Base-by-base conservation (phyloP, 1,140 invertebrate genomes). In the Pseudomyrmex cubaensis region DNA sequence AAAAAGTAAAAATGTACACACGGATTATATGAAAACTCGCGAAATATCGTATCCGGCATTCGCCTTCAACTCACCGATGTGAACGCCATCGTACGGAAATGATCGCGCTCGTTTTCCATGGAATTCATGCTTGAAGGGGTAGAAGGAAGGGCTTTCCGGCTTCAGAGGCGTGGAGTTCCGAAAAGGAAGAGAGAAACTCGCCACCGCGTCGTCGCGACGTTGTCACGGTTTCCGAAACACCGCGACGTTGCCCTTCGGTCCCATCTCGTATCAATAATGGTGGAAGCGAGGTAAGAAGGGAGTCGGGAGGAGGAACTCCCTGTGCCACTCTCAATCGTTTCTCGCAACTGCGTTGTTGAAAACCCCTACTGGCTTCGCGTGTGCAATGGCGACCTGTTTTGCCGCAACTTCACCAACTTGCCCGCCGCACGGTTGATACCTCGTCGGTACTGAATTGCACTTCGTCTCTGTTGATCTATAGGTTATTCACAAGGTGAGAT, bases 41-140 rank as follows among this genome's bases (percentile, higher is more conserved):
- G 35, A 35, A 35, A 35, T 35, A 35, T 25, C 25, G 25, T 25
- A 25, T 25, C 35, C 35, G 7, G 5, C 35, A 35, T 7, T 35
- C 35, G 35, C 56, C 61, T 64, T 67, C 61, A 61, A 44, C 44
- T 63, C 25, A 62, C 72, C 72, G 80, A 83, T 56, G 57, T 83
- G 72, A 83, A 83, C 80, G 80, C 80, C 80, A 75, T 76, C 80
- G 52, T 46, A 83, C 80, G 80, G 80, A 76, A 83, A 64, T 20
- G 61, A 83, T 80, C 66, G 75, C 48, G 83, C 46, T 78, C 54
- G 70, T 78, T 78, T 78, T 78, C 76, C 76, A 78, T 78, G 76
- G 52, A 78, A 78, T 48, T 78, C 54, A 15, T 73, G 69, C 64
- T 20, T n/a, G 74, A 76, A 13, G 75, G 63, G 67, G 57, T 2